Evolutionary conservation across 2,888 invertebrate species (phyloP), one percentile per base, ranked within the genome.

Genomic region (Willowsia nigromaculata): DNA sequence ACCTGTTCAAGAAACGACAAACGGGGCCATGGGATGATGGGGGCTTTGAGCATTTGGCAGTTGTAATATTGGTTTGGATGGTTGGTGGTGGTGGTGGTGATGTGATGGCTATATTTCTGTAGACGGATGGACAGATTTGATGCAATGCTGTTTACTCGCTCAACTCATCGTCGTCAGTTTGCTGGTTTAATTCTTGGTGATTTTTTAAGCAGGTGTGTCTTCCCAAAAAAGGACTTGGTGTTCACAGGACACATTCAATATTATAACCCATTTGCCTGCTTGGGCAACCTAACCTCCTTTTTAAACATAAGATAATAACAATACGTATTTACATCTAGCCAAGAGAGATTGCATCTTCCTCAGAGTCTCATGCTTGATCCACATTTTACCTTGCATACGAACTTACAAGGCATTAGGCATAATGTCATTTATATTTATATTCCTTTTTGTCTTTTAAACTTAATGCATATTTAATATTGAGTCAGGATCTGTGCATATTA

Each of bases 161-260:
- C 11, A 71, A n/a, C n/a, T n/a, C n/a, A n/a, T n/a, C n/a, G n/a
- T n/a, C n/a, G n/a, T n/a, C n/a, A n/a, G 50, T 0, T 68, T 68
- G 71, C 43, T 74, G 71, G 43, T 47, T 74, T 74, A 74, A 74
- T 30, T 85, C 71, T 76, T 71, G 56, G 59, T 43, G 30, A 40
- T 62, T 81, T 80, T 78, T 68, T 81, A 81, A 78, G 62, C 88
- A 88, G 88, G 88, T 88, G 88, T 83, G 88, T 88, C 83, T 88
- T 88, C 83, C 88, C 83, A 83, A 83, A 88, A 88, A 88, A 74
- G 71, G 71, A 47, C 71, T 74, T 74, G 71, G n/a, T 74, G 71
- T 47, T 74, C 71, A 47, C 71, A 74, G 27, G 43, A 74, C 43
- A 74, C 5, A n/a, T n/a, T n/a, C n/a, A 65, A 9, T 37, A 43